Conservation (phyloP, 2,797 vertebrate genomes). For the Babyrousa celebensis region DNA sequence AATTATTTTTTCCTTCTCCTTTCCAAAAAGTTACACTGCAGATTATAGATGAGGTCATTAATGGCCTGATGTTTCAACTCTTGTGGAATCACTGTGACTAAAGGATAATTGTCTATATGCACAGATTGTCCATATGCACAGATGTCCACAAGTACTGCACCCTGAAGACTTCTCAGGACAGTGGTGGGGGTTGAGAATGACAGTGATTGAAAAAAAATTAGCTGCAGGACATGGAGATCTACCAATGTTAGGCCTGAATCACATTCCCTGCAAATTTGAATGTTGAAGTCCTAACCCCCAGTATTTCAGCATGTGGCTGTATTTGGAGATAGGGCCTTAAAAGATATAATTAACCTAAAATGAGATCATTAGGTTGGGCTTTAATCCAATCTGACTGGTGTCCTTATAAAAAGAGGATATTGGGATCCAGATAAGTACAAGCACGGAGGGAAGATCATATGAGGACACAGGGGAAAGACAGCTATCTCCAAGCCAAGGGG, state of each 20-base stretch:
- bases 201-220: background rate
- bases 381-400: background rate
- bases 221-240: background rate
- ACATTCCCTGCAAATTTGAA: background rate
- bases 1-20: background rate
- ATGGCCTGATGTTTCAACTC: background rate
- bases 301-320: background rate
- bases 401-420: background rate
- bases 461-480: background rate
- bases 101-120: too few relatives aligned
- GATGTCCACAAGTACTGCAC: background rate
- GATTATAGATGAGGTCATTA: background rate
- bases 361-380: background rate
- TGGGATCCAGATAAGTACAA: background rate
- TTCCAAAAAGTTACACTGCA: background rate
- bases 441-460: accelerated
- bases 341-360: background rate
- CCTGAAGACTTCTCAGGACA: background rate
- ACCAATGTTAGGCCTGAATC: too few relatives aligned
- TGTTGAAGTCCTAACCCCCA: background rate
- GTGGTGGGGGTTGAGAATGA: background rate
- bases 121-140: too few relatives aligned
- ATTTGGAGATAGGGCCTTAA: background rate
- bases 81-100: background rate
- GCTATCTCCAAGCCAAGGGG: background rate